Evolutionary conservation across 2,888 invertebrate genomes (phyloP).

Genomic region (Cephus pulcher): DNA sequence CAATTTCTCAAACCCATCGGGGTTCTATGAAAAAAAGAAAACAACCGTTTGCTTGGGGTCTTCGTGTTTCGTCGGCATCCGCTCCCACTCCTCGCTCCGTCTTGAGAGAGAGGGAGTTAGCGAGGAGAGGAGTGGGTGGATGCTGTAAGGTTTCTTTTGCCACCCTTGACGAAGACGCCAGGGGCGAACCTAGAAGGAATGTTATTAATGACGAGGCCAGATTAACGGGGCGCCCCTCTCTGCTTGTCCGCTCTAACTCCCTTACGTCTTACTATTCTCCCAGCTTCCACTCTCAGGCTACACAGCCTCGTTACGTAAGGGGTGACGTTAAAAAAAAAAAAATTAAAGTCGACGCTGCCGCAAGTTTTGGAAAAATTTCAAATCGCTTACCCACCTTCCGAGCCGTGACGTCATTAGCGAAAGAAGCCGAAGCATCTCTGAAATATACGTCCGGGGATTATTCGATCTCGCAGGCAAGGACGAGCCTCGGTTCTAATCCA

Average conservation of each 20-base stretch:
- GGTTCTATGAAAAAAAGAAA: not conserved
- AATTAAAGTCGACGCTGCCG: not conserved
- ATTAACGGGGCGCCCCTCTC: constrained; percentile 32
- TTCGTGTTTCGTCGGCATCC: not conserved
- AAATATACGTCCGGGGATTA: not conserved
- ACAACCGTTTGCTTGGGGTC: not conserved
- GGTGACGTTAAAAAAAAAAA: not conserved
- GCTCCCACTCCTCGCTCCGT: not conserved
- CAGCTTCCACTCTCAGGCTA: constrained; percentile 21
- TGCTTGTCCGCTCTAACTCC: constrained; percentile 16
- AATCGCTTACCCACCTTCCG: not conserved
- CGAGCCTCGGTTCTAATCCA: not conserved
- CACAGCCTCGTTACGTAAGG: constrained; percentile 6
- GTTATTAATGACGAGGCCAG: constrained; percentile 36
- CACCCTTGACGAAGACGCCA: constrained; percentile 9
- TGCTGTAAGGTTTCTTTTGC: constrained; percentile 22
- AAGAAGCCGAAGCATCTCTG: not conserved
- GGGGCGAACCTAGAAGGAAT: constrained; percentile 26
- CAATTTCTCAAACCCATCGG: not conserved
- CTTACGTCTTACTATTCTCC: constrained; percentile 28
- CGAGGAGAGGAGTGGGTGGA: not conserved
- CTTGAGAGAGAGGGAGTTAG: constrained; percentile 4
- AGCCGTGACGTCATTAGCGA: not conserved
- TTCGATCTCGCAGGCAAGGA: not conserved
- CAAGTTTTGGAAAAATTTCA: not conserved